Base-by-base conservation (phyloP, 2,888 invertebrate species). In the Coelinius sp. region DNA sequence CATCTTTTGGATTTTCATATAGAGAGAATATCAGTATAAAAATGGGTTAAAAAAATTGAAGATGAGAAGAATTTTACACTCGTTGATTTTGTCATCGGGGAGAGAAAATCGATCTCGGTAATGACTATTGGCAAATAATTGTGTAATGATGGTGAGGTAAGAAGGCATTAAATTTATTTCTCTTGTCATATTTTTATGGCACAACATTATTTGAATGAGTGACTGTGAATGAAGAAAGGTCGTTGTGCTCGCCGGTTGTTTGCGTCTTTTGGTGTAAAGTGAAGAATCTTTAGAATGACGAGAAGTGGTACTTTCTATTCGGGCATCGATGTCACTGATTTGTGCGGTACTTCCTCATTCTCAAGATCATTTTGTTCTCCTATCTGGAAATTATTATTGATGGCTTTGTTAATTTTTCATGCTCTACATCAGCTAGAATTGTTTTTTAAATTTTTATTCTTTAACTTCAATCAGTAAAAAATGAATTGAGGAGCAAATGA, bases 321-420 rank as follows among this genome's bases (percentile, higher is more conserved):
- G n/a, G 41, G 70, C 70, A 38, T 70, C 53, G 41, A 70, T 56
- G 41, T 70, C 70, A 14, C 46, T 27, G 10, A 35, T 44, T 20
- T 22, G 25, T 46, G 20, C n/a, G 5, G 17, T 8, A 25, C 5
- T 22, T 41, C 14, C 7, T 12, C 12, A 7, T 49, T 14, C 4
- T 49, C 10, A 46, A 17, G 17, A 46, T 46, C 2, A 14, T 4
- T 14, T n/a, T n/a, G n/a, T n/a, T n/a, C n/a, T n/a, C n/a, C n/a
- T n/a, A n/a, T n/a, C n/a, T n/a, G n/a, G n/a, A n/a, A n/a, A n/a
- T n/a, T n/a, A n/a, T n/a, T n/a, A n/a, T n/a, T n/a, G n/a, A n/a
- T n/a, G n/a, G n/a, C n/a, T n/a, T n/a, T n/a, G n/a, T n/a, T n/a
- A n/a, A n/a, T n/a, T n/a, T n/a, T n/a, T n/a, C n/a, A n/a, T n/a